Percentiles rank a stretch among this genome's conserved stretches.
These are phyloP conservation scores for Sphyrna mokarran DNA, from an alignment of 2,113 vertebrate genomes.

Conservation along the genomic window DNA sequence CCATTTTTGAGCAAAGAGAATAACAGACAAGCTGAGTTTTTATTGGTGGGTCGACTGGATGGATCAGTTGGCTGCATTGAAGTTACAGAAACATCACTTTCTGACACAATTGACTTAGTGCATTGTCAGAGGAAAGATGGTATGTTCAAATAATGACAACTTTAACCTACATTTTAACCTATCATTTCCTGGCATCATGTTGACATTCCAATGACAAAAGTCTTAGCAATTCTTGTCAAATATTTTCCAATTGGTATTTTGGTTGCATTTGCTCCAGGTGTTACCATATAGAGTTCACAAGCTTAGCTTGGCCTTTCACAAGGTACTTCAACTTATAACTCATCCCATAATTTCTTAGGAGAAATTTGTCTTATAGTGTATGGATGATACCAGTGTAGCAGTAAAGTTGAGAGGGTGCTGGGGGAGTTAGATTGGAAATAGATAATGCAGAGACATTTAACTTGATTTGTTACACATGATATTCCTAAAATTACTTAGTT, in stretches of 20 bases:
- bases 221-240: not conserved
- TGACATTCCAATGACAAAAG: not conserved
- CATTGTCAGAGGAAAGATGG: slow-evolving; percentile 60
- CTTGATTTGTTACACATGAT: not conserved
- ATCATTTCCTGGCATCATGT: too few relatives aligned
- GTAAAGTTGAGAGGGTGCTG: not conserved
- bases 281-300: not conserved
- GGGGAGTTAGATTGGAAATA: not conserved
- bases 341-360: not conserved
- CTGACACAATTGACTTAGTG: slow-evolving; percentile 53
- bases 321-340: not conserved
- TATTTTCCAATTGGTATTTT: not conserved
- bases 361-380: not conserved
- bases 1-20: slow-evolving; percentile 49
- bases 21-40: slow-evolving; percentile 49
- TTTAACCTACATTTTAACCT: not conserved
- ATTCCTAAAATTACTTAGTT: not conserved
- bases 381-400: not conserved
- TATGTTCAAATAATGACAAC: slow-evolving; percentile 41
- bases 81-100: slow-evolving; percentile 51
- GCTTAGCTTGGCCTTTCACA: not conserved
- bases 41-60: slow-evolving; percentile 62
- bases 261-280: not conserved
- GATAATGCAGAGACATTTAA: not conserved
- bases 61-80: slow-evolving; percentile 67